Percentiles rank a stretch among this genome's conserved stretches.
Evolutionary conservation across 2,888 invertebrate genomes (phyloP).

Genomic region (Caenorhabditis macrosperma): DNA sequence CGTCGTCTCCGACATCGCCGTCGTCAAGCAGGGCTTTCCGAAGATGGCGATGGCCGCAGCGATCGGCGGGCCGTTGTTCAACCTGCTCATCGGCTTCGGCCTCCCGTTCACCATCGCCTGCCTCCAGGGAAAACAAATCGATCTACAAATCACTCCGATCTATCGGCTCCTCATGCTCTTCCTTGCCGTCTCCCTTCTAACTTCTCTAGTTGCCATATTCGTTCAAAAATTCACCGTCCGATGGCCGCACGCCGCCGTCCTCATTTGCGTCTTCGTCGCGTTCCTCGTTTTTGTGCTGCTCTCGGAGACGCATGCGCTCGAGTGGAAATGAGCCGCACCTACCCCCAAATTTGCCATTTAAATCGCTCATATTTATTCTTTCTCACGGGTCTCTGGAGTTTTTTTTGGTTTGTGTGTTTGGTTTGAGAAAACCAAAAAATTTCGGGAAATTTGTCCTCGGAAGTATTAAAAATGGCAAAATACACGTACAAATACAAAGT

Average conservation of each 20-base stretch:
- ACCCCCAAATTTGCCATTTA: slow-evolving; percentile 7
- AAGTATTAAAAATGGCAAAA: no score
- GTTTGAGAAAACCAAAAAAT: no score
- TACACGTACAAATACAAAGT: no score
- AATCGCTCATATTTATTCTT: slow-evolving; percentile 21
- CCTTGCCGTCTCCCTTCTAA: slow-evolving; percentile 53
- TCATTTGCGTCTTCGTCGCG: slow-evolving; percentile 54
- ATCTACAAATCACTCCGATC: slow-evolving; percentile 50
- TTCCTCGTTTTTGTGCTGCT: slow-evolving; percentile 61
- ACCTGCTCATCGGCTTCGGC: slow-evolving; percentile 76
- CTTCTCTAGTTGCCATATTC: slow-evolving; percentile 61
- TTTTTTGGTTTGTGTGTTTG: no score
- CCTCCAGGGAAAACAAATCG: slow-evolving; percentile 70
- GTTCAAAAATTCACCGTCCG: slow-evolving; percentile 60
- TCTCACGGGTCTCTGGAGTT: slow-evolving; percentile 14
- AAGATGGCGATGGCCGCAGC: slow-evolving; percentile 86
- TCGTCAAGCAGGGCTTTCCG: slow-evolving; percentile 85
- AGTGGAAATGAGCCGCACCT: slow-evolving; percentile 44
- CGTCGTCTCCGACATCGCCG: slow-evolving; percentile 84
- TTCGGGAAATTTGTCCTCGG: no score
- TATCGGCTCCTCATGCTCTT: slow-evolving; percentile 60
- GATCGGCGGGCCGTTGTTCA: slow-evolving; percentile 86
- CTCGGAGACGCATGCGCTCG: slow-evolving; percentile 58
- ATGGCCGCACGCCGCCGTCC: slow-evolving; percentile 58
- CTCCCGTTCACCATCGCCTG: slow-evolving; percentile 74